These are phyloP conservation scores for Stenichneumon culpator DNA, from an alignment of 2,888 invertebrate genomes.

Conservation along the genomic window DNA sequence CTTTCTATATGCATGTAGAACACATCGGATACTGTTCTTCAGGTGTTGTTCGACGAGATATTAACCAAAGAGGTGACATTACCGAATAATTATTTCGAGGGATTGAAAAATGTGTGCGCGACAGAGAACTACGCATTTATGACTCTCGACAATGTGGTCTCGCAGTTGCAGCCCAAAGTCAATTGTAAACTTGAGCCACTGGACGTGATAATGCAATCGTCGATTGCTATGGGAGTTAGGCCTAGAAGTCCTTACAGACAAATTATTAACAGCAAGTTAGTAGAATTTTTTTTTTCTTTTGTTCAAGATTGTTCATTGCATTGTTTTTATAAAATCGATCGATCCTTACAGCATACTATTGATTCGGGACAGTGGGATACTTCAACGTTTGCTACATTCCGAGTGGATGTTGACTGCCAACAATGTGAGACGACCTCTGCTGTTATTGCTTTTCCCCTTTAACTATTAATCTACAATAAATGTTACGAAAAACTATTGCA, in stretches of 20 bases:
- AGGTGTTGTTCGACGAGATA: slow-evolving; percentile 77
- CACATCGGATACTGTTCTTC: slow-evolving; percentile 77
- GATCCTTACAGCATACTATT: slow-evolving; percentile 76
- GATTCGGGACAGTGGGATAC: slow-evolving; percentile 81
- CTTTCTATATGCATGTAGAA: slow-evolving; percentile 71
- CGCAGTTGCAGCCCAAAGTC: slow-evolving; percentile 76
- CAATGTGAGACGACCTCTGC: slow-evolving; percentile 40
- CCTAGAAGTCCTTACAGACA: slow-evolving; percentile 79
- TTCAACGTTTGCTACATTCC: slow-evolving; percentile 79
- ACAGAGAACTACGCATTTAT: slow-evolving; percentile 82
- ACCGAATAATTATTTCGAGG: slow-evolving; percentile 80
- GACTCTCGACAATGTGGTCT: slow-evolving; percentile 80
- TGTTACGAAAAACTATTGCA: slow-evolving; percentile 44
- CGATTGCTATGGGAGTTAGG: slow-evolving; percentile 80
- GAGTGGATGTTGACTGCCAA: slow-evolving; percentile 72
- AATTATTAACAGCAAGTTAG: slow-evolving; percentile 81
- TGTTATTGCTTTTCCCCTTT: neutral
- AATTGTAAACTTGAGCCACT: slow-evolving; percentile 80
- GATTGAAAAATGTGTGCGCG: slow-evolving; percentile 78
- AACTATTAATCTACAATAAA: neutral
- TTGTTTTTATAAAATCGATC: neutral
- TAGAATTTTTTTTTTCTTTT: neutral
- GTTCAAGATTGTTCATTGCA: neutral
- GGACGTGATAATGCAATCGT: slow-evolving; percentile 80
- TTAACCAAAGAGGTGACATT: slow-evolving; percentile 73